A percentile compares a stretch with the other conserved stretches of the same genome.
Conservation (phyloP, 2,797 vertebrate genomes). For the Chiroxiphia lanceolata region DNA sequence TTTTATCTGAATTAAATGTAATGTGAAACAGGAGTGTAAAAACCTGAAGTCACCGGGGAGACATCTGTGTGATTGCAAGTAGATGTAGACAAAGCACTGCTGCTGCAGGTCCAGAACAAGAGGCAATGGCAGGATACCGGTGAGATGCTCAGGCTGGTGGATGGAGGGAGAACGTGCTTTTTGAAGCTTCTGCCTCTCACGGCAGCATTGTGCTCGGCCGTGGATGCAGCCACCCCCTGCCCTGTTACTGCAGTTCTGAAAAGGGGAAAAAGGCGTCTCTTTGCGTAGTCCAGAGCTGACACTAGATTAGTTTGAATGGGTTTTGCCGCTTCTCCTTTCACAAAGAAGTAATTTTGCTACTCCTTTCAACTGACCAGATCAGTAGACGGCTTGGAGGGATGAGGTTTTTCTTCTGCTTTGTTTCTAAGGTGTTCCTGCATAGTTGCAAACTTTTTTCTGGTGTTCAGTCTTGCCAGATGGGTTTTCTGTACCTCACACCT, state of each 20-base stretch:
- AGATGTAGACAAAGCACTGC: not conserved
- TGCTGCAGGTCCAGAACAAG: not conserved
- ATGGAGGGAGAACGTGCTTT: not conserved
- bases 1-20: not conserved
- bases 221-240: not conserved
- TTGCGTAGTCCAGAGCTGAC: not conserved
- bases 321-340: not conserved
- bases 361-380: not conserved
- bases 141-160: not conserved
- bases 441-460: not conserved
- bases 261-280: not conserved
- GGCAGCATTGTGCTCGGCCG: not conserved
- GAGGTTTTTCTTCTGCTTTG: not conserved
- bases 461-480: rapidly evolving
- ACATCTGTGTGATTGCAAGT: not conserved
- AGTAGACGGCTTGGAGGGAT: not conserved
- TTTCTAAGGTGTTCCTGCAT: not conserved
- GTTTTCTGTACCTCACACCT: not conserved
- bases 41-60: not conserved
- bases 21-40: not conserved
- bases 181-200: not conserved
- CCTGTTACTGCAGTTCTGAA: not conserved
- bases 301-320: not conserved
- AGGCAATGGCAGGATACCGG: not conserved
- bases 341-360: not conserved